A percentile compares a stretch with the other conserved stretches of the same genome.
These are phyloP conservation scores for Trematomus bernacchii DNA, from an alignment of 2,797 vertebrate genomes.

Conservation along the genomic window DNA sequence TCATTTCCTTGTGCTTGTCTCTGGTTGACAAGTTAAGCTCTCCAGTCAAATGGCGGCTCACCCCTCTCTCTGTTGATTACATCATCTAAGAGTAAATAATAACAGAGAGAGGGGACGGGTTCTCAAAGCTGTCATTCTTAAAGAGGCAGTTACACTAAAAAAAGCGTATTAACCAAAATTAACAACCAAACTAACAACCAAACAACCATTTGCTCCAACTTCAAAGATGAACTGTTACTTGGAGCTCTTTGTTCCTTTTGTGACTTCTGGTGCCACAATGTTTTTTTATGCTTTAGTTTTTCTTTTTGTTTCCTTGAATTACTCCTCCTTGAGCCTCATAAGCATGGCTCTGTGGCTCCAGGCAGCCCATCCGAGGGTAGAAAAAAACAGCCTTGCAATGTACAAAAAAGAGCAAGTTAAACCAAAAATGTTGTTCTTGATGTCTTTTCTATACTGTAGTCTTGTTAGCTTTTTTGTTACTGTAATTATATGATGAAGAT, in stretches of 20 bases:
- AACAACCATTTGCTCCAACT: conserved; percentile 89
- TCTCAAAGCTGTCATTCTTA: conserved; percentile 84
- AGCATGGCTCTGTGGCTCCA: conserved; percentile 90
- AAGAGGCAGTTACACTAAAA: conserved; percentile 86
- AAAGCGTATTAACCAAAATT: conserved; percentile 91
- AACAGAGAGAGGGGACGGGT: conserved; percentile 79
- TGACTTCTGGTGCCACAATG: conserved; percentile 91
- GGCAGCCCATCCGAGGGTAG: conserved; percentile 90
- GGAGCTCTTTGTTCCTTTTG: conserved; percentile 89
- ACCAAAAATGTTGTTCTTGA: conserved; percentile 99
- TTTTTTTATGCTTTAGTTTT: conserved; percentile 83
- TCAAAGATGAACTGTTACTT: conserved; percentile 90
- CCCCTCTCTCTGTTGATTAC: conserved; percentile 81
- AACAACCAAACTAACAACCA: conserved; percentile 91
- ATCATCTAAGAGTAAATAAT: conserved; percentile 78
- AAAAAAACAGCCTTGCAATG: conserved; percentile 99
- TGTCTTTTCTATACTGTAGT: conserved; percentile 99
- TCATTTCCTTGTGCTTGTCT: conserved; percentile 84
- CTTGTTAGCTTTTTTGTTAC: conserved; percentile 99
- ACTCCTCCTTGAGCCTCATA: conserved; percentile 90
- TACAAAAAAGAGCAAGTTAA: conserved; percentile 99
- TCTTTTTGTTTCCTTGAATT: conserved; percentile 85
- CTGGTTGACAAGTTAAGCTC: conserved; percentile 79
- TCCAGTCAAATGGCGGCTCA: conserved; percentile 79
- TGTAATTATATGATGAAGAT: conserved; percentile 99